Base-by-base conservation (phyloP, 2,113 vertebrate genomes). In the Boulengeromyrus knoepffleri region DNA sequence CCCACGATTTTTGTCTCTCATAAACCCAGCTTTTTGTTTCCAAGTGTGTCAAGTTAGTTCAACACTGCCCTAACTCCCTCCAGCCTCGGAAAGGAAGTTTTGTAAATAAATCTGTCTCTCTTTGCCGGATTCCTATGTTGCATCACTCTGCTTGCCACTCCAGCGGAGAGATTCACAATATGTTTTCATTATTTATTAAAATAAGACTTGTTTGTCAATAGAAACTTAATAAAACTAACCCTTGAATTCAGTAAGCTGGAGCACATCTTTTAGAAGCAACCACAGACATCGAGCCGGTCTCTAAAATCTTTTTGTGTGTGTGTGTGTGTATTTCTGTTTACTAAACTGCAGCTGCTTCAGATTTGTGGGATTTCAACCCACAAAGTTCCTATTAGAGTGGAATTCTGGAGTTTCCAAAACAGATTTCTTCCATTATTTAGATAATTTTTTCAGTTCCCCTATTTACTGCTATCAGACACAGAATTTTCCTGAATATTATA, bases 31-130 rank as follows among this genome's bases (percentile, higher is more conserved):
- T 80, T 17, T 7, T 80, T 70, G 62, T 31, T 42, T 80, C 36
- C 74, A 19, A 39, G 31, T 39, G 74, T 80, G 15, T 80, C 74
- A 42, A 39, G 36, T 80, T 19, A 42, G 36, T n/a, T 80, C 31
- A 42, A 42, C 31, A 17, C 74, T 80, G 74, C 74, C 74, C 36
- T 19, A 80, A 17, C 31, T 39, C 74, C 36, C 13, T 42, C 74
- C 31, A 80, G 36, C 74, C 36, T 2, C 74, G 15, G 70, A 77
- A 77, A 39, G 13, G 70, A 80, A 39, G 36, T 42, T 80, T 80
- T 80, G 74, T 80, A 80, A 80, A 80, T 42, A 80, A 80, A 80
- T 80, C 74, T 80, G 74, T 80, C 74, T 80, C 36, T 80, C 36
- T 39, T 80, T 80, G 13, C 36, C 4, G 1, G 74, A 36, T 19